Base-by-base conservation (phyloP, 2,888 invertebrate species). In the Philereme transversata region DNA sequence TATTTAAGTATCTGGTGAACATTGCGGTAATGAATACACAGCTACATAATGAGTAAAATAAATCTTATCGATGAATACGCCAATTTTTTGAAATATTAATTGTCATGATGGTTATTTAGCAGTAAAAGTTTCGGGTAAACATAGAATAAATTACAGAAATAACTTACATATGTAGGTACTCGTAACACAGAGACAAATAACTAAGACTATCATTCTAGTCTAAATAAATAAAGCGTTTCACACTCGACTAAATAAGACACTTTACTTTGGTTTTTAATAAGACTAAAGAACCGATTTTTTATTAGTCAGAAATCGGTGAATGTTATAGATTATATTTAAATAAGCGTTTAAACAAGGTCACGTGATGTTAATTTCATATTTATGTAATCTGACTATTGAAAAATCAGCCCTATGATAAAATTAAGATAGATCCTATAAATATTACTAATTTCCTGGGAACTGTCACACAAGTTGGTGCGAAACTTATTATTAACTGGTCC, bases 181-280 rank as follows among this genome's bases (percentile, higher is more conserved):
- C 22, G 22, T 22, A 22, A 22, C 3, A 22, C 22, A 36, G 22
- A 48, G 54, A 51, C 7, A 53, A 9, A 54, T 43, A 41, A 36
- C 36, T 46, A 10, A 51, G 46, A 54, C 47, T 46, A 48, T 45
- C 53, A 51, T 43, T 45, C 64, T 77, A 80, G 67, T 70, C 71
- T 83, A 81, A 81, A 88, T 88, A 87, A 88, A 90, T 89, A 89
- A 89, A 91, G 89, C 90, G 91, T 90, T 90, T 89, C 77, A 90
- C 89, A 88, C 89, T 89, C 84, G 86, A 88, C 87, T 91, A 86
- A 83, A 79, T 83, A 84, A 86, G 83, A 89, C 85, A 89, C 86
- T 86, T 86, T 79, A 87, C 91, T 91, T 91, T 91, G 90, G 90
- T 92, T 89, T 87, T 74, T 76, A 82, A 22, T 79, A 81, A 86